phyloP scores from a whole-genome alignment of 1,140 invertebrate species.

The Zaprionus capensis region DNA sequence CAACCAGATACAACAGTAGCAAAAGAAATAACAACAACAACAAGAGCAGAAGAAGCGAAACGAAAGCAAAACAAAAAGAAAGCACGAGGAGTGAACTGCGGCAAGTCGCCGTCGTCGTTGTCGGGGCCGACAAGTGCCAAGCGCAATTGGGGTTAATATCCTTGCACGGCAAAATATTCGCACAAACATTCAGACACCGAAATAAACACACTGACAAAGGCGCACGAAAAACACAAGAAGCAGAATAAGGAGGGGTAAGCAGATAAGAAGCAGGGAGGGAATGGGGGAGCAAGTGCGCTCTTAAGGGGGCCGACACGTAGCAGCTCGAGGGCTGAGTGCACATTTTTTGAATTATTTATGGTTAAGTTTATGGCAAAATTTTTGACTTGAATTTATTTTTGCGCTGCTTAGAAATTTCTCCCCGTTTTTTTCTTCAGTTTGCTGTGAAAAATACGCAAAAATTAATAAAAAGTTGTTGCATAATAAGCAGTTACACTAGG shows the following conservation, averaged over 20 bases:
- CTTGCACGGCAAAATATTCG: constrained; percentile 70
- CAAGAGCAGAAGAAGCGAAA: neutral
- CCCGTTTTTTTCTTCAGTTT: constrained; percentile 5
- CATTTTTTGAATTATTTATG: constrained; percentile 81
- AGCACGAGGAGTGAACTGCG: constrained; percentile 29
- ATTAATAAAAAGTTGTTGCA: constrained; percentile 75
- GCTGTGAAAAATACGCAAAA: constrained; percentile 75
- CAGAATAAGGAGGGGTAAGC: no score
- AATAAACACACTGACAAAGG: constrained; percentile 10
- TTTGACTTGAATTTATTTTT: constrained; percentile 77
- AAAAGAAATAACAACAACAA: constrained; percentile 6
- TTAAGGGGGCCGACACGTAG: constrained; percentile 18
- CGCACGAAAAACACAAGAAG: neutral
- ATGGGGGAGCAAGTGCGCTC: neutral
- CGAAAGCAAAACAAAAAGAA: constrained; percentile 13
- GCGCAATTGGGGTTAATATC: constrained; percentile 82
- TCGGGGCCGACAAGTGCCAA: constrained; percentile 65
- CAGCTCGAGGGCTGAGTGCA: constrained; percentile 18
- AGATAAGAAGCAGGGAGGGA: neutral
- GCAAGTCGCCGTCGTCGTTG: constrained; percentile 7
- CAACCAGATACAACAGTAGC: constrained; percentile 38
- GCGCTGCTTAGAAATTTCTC: constrained; percentile 46
- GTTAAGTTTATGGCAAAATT: constrained; percentile 79
- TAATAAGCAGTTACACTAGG: constrained; percentile 64
- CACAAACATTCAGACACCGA: constrained; percentile 43